These are phyloP conservation scores for Oryzaephilus surinamensis DNA, from an alignment of 1,140 invertebrate genomes.

Conservation along the genomic window DNA sequence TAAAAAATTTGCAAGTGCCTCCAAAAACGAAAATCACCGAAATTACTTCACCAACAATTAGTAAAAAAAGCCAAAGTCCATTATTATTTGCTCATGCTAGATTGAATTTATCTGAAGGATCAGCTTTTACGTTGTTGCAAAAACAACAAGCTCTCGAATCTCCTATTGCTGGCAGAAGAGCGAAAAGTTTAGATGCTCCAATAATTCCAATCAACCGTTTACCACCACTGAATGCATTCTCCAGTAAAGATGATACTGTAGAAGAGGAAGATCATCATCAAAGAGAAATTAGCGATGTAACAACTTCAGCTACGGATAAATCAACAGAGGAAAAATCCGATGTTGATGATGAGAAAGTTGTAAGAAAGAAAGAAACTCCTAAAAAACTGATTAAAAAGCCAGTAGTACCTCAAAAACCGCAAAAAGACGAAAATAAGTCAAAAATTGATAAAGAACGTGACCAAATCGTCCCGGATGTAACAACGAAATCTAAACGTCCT, in stretches of 20 bases:
- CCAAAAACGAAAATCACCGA: slow-evolving; percentile 33
- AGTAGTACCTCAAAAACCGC: not conserved
- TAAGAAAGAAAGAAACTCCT: too few relatives aligned
- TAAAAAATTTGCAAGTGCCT: slow-evolving; percentile 32
- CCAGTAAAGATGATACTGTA: slow-evolving; percentile 77
- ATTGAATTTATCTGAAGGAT: slow-evolving; percentile 70
- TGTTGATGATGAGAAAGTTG: slow-evolving; percentile 6
- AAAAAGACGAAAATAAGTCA: not conserved
- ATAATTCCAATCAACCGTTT: slow-evolving; percentile 66
- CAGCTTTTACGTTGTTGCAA: slow-evolving; percentile 58
- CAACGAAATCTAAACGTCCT: slow-evolving; percentile 21
- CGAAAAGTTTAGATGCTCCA: slow-evolving; percentile 72
- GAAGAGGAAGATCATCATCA: slow-evolving; percentile 49
- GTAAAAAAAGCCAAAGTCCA: slow-evolving; percentile 59
- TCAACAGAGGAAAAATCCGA: not conserved
- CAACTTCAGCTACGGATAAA: not conserved
- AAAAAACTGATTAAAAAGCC: too few relatives aligned
- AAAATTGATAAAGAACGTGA: slow-evolving; percentile 31
- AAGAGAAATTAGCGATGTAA: slow-evolving; percentile 17
- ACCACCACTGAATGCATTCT: slow-evolving; percentile 74
- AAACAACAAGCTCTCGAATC: slow-evolving; percentile 63
- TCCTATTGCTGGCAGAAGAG: slow-evolving; percentile 58
- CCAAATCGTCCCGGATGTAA: slow-evolving; percentile 49
- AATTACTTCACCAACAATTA: slow-evolving; percentile 43
- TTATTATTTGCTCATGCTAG: slow-evolving; percentile 65